These are phyloP conservation scores for Agonopterix heracliana DNA, from an alignment of 2,888 invertebrate genomes.

Conservation along the genomic window DNA sequence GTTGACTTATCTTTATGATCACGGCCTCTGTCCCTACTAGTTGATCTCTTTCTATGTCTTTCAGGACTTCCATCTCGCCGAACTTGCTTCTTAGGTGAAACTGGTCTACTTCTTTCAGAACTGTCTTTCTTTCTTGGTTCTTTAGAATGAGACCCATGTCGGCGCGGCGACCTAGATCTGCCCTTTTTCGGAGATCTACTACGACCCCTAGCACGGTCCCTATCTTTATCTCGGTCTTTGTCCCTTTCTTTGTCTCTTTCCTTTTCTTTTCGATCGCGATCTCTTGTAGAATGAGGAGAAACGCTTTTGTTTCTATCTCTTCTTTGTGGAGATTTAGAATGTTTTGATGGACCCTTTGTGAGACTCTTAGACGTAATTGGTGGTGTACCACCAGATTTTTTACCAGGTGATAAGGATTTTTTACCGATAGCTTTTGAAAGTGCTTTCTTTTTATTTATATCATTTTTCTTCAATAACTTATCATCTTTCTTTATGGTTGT, in stretches of 20 bases:
- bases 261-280: constrained; percentile 68
- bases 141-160: constrained; percentile 54
- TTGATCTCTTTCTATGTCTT: constrained; percentile 57
- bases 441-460: constrained; percentile 50
- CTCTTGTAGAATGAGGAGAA: constrained; percentile 59
- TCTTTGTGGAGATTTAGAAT: constrained; percentile 64
- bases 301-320: constrained; percentile 61
- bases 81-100: constrained; percentile 65
- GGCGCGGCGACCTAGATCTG: constrained; percentile 62
- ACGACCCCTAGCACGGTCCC: constrained; percentile 66
- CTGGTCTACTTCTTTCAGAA: constrained; percentile 65
- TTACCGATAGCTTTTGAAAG: constrained; percentile 55
- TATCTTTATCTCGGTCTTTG: constrained; percentile 69
- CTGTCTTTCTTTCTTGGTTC: constrained; percentile 64
- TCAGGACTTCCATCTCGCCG: constrained; percentile 59
- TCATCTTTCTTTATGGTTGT: constrained; percentile 58
- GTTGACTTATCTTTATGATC: constrained; percentile 67
- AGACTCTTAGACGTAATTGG: constrained; percentile 64
- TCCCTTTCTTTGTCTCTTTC: constrained; percentile 65
- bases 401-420: constrained; percentile 68
- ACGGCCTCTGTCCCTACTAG: constrained; percentile 65
- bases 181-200: constrained; percentile 67
- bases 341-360: constrained; percentile 52
- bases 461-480: constrained; percentile 54
- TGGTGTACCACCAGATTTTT: constrained; percentile 70